Conservation (phyloP, 2,113 vertebrate species). For the Onychostruthus taczanowskii region DNA sequence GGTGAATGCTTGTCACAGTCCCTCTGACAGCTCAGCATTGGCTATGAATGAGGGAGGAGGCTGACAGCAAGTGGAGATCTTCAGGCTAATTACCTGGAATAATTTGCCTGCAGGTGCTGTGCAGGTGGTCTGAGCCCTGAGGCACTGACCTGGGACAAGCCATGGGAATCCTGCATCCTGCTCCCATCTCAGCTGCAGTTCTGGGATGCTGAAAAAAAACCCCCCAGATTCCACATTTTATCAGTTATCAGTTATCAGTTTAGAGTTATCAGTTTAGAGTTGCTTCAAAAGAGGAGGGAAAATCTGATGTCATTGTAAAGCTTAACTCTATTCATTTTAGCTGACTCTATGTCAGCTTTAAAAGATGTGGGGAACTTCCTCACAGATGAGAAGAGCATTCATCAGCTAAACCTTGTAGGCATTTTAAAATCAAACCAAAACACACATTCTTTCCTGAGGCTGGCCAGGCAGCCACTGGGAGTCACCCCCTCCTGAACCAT, state of each 20-base stretch:
- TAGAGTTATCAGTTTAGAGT: not conserved
- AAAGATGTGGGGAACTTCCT: not conserved
- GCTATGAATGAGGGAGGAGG: not conserved
- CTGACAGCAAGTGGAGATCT: not conserved
- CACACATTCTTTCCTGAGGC: not conserved
- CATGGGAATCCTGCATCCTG: not conserved
- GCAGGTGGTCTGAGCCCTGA: constrained; percentile 62
- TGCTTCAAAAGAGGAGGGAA: not conserved
- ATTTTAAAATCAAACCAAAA: constrained; percentile 45
- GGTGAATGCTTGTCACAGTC: not conserved
- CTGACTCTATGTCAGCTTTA: not conserved
- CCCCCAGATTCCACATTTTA: constrained; percentile 28
- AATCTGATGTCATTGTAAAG: not conserved
- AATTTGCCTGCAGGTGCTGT: constrained; percentile 35
- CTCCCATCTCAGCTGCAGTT: not conserved
- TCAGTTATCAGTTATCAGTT: not conserved
- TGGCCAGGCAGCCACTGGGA: constrained; percentile 6
- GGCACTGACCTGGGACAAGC: not conserved
- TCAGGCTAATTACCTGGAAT: constrained; percentile 5
- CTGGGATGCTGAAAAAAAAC: not conserved
- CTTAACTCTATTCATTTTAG: not conserved
- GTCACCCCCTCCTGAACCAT: constrained; percentile 48
- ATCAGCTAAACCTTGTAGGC: not conserved
- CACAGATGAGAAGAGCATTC: not conserved
- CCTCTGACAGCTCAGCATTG: not conserved